Conservation (phyloP, 2,888 invertebrate genomes). For the Peribatodes rhomboidaria region DNA sequence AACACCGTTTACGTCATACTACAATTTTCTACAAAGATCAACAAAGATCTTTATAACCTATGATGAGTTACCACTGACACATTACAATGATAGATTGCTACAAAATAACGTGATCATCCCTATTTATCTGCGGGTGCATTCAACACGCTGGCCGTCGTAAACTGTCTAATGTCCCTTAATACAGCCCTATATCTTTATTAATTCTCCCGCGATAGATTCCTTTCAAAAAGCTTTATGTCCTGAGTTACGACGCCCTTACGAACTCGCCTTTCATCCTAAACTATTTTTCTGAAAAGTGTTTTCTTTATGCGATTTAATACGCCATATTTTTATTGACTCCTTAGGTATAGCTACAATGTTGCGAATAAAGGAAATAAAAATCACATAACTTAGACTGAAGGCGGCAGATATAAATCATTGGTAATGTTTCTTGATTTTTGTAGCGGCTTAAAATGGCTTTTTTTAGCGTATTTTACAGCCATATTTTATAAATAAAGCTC, state of each 20-base stretch:
- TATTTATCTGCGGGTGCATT: conserved; percentile 71
- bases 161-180: conserved; percentile 82
- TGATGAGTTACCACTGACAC: conserved; percentile 33
- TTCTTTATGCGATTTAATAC: conserved; percentile 84
- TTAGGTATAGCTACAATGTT: conserved; percentile 73
- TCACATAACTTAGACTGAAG: conserved; percentile 71
- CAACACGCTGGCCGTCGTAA: conserved; percentile 73
- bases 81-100: conserved; percentile 67
- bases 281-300: conserved; percentile 85
- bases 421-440: conserved; percentile 69
- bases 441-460: conserved; percentile 64
- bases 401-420: conserved; percentile 80
- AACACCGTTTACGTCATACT: conserved; percentile 5
- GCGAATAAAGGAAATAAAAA: conserved; percentile 77
- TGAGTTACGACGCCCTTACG: conserved; percentile 81
- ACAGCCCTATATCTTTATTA: conserved; percentile 85
- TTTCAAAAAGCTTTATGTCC: conserved; percentile 82
- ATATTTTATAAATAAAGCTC: conserved; percentile 70
- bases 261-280: conserved; percentile 80
- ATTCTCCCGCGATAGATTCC: conserved; percentile 82
- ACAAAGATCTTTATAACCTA: conserved; percentile 30
- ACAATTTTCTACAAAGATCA: background rate
- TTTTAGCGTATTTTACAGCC: conserved; percentile 68
- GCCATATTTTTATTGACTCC: conserved; percentile 81
- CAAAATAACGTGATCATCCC: conserved; percentile 54